Percentiles rank a stretch among this genome's conserved stretches.
These are phyloP conservation scores for Falco peregrinus DNA, from an alignment of 2,797 vertebrate genomes.

Conservation along the genomic window DNA sequence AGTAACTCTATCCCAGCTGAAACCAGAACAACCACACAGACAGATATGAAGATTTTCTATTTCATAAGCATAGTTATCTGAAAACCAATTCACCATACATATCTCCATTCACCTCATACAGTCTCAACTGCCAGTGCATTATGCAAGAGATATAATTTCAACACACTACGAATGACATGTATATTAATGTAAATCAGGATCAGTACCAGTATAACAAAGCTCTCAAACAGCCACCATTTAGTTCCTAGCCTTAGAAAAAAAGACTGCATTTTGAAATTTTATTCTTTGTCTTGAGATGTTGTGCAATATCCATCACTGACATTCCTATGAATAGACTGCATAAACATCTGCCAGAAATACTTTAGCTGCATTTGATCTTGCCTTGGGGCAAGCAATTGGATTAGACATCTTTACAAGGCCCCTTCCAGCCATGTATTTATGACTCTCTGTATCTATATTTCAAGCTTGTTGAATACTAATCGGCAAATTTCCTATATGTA, in stretches of 20 bases:
- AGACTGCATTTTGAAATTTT: neutral
- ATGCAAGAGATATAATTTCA: neutral
- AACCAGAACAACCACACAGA: too few species aligned
- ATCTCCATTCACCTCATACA: neutral
- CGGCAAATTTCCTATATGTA: neutral
- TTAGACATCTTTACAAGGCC: neutral
- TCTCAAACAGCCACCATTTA: neutral
- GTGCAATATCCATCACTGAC: neutral
- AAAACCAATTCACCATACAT: neutral
- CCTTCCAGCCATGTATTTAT: neutral
- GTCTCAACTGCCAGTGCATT: neutral
- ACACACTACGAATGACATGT: neutral
- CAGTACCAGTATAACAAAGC: neutral
- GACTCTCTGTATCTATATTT: neutral
- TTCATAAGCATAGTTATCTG: neutral
- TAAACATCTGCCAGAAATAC: slow-evolving; percentile 37
- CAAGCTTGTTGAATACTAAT: neutral
- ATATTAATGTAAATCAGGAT: neutral
- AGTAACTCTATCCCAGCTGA: too few species aligned
- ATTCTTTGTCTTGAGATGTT: neutral
- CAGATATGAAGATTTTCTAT: neutral
- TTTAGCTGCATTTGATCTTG: neutral
- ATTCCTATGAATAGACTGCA: neutral
- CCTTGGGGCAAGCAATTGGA: neutral
- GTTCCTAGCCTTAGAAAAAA: neutral